phyloP scores from a whole-genome alignment of 2,797 vertebrate species.

The Eurystomus glaucurus region DNA sequence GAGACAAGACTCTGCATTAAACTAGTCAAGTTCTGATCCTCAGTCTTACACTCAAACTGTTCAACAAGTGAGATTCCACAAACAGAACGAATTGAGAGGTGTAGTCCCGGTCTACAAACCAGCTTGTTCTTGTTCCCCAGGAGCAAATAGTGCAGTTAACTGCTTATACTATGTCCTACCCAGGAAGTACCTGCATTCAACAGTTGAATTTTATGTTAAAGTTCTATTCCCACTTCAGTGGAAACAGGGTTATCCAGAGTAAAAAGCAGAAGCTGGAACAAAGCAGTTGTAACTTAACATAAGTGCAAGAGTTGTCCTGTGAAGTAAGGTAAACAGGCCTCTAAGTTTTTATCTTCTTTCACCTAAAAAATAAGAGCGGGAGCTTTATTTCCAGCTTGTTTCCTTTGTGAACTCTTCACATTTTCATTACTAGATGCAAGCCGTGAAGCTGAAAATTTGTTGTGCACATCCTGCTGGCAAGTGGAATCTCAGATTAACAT shows the following conservation, averaged over 20 bases:
- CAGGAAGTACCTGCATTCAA: background rate
- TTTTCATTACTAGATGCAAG: background rate
- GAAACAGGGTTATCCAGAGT: background rate
- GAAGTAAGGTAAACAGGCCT: background rate
- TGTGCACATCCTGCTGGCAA: constrained; percentile 37
- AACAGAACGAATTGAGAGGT: background rate
- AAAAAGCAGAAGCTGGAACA: background rate
- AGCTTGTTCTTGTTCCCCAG: background rate
- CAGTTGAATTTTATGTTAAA: background rate
- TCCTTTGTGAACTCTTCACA: background rate
- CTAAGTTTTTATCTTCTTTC: background rate
- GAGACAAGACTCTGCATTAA: background rate
- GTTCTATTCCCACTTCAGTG: background rate
- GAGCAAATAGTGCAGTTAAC: background rate
- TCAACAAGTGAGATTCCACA: background rate
- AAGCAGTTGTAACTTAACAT: background rate
- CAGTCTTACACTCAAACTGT: background rate
- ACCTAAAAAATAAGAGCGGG: background rate
- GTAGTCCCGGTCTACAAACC: background rate
- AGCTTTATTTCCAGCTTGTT: background rate
- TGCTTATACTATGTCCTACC: background rate
- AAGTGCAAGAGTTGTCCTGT: background rate
- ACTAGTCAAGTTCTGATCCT: background rate
- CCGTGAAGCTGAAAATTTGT: constrained; percentile 44
- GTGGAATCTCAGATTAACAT: constrained; percentile 67